A percentile compares a stretch with the other conserved stretches of the same genome.
These are phyloP conservation scores for Ectemnius lituratus DNA, from an alignment of 2,888 invertebrate genomes.

Conservation along the genomic window DNA sequence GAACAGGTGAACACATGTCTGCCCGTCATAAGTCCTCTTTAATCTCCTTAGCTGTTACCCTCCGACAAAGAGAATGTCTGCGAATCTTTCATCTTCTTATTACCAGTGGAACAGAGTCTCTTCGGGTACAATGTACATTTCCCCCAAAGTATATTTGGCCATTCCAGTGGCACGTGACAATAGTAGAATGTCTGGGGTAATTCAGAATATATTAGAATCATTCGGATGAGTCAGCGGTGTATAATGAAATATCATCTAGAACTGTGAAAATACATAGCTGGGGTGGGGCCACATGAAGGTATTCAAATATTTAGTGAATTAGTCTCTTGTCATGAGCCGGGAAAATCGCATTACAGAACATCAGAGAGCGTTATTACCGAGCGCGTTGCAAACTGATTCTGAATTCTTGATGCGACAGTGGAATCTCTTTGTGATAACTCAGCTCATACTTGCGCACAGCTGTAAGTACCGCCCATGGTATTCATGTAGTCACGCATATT, in stretches of 20 bases:
- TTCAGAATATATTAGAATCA: no score
- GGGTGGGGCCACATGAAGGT: conserved; percentile 21
- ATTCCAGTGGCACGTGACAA: no score
- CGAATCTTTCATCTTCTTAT: no score
- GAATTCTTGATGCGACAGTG: conserved; percentile 28
- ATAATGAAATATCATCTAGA: conserved; percentile 25
- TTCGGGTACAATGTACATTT: no score
- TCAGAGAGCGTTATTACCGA: conserved; percentile 43
- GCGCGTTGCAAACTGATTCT: conserved; percentile 32
- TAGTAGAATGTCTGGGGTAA: no score
- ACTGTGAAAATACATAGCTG: conserved; percentile 1
- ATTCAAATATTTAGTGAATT: conserved; percentile 43
- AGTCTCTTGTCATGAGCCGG: conserved; percentile 29
- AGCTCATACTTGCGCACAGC: neutral
- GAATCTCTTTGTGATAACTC: neutral
- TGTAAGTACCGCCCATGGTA: neutral
- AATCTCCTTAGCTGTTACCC: no score
- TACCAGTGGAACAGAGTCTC: no score
- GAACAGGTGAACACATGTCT: no score
- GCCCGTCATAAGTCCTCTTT: no score
- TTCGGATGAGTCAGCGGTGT: neutral
- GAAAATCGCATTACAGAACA: conserved; percentile 42
- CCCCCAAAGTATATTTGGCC: no score
- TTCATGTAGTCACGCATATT: neutral
- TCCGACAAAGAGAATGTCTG: no score